These are phyloP conservation scores for Hyles lineata DNA, from an alignment of 2,888 invertebrate genomes.

Conservation along the genomic window DNA sequence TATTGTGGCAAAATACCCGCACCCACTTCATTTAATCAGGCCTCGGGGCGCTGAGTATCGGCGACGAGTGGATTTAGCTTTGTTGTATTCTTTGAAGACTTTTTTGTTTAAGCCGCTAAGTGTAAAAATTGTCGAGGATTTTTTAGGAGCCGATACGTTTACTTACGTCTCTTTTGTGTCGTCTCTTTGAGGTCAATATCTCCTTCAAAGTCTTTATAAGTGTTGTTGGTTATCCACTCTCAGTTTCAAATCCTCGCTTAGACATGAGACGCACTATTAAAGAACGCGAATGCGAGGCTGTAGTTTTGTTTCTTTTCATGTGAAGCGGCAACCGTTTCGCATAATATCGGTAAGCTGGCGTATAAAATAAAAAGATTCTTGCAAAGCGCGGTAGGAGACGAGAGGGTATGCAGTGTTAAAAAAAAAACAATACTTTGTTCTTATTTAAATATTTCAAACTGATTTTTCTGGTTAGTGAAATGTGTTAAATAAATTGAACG, in stretches of 20 bases:
- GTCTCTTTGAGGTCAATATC: conserved; percentile 4
- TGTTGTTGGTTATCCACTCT: background rate
- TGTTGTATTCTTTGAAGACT: conserved; percentile 24
- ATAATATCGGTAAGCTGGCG: conserved; percentile 10
- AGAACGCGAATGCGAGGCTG: background rate
- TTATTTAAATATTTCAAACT: background rate
- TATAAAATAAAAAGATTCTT: conserved; percentile 1
- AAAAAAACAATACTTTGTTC: background rate
- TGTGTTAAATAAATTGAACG: background rate
- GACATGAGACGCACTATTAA: background rate
- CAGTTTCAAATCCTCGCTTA: background rate
- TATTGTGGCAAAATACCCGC: conserved; percentile 41
- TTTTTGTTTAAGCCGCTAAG: conserved; percentile 15
- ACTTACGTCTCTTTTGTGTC: conserved; percentile 4
- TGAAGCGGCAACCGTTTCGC: background rate
- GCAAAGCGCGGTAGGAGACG: background rate
- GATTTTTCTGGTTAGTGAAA: background rate
- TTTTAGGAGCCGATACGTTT: conserved; percentile 13
- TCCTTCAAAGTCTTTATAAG: background rate
- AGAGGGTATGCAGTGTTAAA: background rate
- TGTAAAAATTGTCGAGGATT: background rate
- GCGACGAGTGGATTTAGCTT: conserved; percentile 32
- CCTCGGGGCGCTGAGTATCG: conserved; percentile 32
- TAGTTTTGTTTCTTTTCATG: conserved; percentile 15
- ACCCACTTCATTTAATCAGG: conserved; percentile 46